phyloP scores from a whole-genome alignment of 1,140 invertebrate genomes.

The Ceratosolen fusciceps region DNA sequence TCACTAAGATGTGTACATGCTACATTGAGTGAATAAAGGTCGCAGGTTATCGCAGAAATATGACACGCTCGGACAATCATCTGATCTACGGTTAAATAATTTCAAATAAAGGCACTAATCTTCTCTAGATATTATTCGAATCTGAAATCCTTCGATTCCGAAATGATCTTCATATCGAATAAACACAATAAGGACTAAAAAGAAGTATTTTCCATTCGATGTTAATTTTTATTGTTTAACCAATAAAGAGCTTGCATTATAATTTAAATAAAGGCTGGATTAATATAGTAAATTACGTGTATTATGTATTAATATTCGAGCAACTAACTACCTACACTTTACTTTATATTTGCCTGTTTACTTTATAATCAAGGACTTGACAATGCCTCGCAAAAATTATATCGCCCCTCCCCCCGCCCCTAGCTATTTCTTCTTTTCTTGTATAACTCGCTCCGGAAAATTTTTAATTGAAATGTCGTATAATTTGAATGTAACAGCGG shows the following conservation, averaged over 20 bases:
- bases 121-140: conserved; percentile 37
- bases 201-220: conserved; percentile 32
- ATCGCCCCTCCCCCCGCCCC: too few relatives aligned
- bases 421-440: too few relatives aligned
- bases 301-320: too few relatives aligned
- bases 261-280: background rate
- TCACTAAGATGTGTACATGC: conserved; percentile 27
- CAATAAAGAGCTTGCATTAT: conserved; percentile 33
- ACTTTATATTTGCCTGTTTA: too few relatives aligned
- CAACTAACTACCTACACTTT: too few relatives aligned
- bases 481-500: conserved; percentile 47
- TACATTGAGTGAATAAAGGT: conserved; percentile 29
- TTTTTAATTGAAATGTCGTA: conserved; percentile 45
- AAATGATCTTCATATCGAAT: too few relatives aligned
- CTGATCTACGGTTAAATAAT: conserved; percentile 18
- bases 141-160: conserved; percentile 25
- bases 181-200: conserved; percentile 35
- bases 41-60: conserved; percentile 16
- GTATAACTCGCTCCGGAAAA: too few relatives aligned
- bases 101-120: conserved; percentile 42
- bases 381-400: too few relatives aligned
- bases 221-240: background rate
- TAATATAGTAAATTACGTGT: too few relatives aligned
- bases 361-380: too few relatives aligned
- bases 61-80: conserved; percentile 38